Evolutionary conservation across 2,888 invertebrate genomes (phyloP), one percentile per base, ranked within the genome.

Genomic region (Terebella lapidaria): DNA sequence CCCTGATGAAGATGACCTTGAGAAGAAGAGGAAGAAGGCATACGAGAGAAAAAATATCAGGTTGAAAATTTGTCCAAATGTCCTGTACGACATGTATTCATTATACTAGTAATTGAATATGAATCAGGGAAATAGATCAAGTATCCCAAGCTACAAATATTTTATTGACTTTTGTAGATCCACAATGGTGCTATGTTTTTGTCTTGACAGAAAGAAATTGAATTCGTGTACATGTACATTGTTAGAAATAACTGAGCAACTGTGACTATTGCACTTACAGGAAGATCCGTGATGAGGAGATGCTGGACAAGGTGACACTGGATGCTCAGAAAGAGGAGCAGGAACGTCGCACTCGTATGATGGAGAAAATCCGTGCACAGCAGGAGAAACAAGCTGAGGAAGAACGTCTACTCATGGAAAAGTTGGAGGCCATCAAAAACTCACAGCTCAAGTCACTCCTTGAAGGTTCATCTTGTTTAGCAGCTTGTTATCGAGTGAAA

Each of bases 311-410:
- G 64, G 90, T 92, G 18, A 96, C 95, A 1, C 81, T 94, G 57
- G 89, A 89, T 26, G 96, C 96, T 0, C 95, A 95, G 79, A 84
- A 92, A 30, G 93, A 92, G 78, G 95, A 96, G 83, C 89, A 91
- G 67, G 94, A 95, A 81, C 70, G 84, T 4, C 52, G 10, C 18
- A 10, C 2, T 28, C 47, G 18, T 30, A n/a, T 2, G 22, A 26
- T 25, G 42, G 42, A 35, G 25, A 18, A 30, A 45, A 26, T 10
- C 28, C 49, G 49, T 5, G 24, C 22, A 24, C 49, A 49, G 49
- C 49, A 49, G 24, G 49, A 49, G 24, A 10, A 22, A 56, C 10
- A 47, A 27, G 29, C 54, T 35, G 54, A 62, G 57, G 54, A 58
- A 55, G 42, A 54, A 25, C 58, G 54, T 46, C 53, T 46, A 72